A percentile compares a stretch with the other conserved stretches of the same genome.
Conservation (phyloP, 2,797 vertebrate genomes). For the Acrossocheilus wenchowensis region DNA sequence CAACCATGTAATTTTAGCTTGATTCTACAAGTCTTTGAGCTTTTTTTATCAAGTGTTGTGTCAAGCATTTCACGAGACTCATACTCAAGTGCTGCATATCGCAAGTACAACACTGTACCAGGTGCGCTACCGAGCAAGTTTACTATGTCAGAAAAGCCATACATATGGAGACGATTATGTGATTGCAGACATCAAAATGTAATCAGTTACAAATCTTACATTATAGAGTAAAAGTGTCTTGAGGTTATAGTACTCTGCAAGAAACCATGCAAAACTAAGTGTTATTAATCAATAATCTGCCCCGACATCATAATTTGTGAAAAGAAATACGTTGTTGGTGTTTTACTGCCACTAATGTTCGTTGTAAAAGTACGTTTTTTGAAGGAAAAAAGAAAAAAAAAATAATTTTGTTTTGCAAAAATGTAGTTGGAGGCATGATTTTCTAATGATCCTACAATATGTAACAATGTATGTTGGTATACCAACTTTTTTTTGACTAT, state of each 20-base stretch:
- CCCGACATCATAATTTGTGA: background rate
- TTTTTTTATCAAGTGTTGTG: background rate
- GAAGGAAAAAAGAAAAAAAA: too few relatives aligned
- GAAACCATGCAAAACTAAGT: background rate
- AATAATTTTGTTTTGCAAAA: background rate
- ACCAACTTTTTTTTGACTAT: background rate
- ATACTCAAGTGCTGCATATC: background rate
- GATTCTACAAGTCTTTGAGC: background rate
- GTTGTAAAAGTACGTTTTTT: background rate
- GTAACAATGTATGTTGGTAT: background rate
- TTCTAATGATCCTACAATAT: background rate
- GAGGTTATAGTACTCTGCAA: background rate
- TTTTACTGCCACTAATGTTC: background rate
- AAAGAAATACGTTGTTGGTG: background rate
- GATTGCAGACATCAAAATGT: background rate
- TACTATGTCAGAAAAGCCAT: background rate
- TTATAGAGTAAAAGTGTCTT: background rate
- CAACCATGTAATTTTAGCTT: background rate
- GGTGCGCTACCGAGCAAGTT: background rate
- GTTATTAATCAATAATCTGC: background rate
- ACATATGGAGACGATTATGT: background rate
- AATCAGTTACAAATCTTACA: background rate
- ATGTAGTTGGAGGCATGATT: background rate
- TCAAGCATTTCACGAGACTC: background rate
- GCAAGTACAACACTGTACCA: background rate